Evolutionary conservation across 2,888 invertebrate genomes (phyloP).

Genomic region (Ophion ellenae): DNA sequence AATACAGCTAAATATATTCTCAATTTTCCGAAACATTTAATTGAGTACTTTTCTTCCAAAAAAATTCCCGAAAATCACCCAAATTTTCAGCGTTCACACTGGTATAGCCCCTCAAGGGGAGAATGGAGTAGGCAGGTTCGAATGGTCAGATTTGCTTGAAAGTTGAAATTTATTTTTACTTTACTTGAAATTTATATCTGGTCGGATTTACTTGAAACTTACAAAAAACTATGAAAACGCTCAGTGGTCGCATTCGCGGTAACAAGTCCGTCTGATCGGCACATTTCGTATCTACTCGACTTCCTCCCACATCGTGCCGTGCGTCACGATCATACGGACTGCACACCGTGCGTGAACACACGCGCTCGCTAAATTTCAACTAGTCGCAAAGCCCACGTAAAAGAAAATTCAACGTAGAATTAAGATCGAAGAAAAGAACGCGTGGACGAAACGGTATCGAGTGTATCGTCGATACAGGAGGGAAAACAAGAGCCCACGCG

Average conservation of each 20-base stretch:
- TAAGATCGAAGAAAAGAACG: background rate
- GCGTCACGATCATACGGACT: background rate
- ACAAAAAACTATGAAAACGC: background rate
- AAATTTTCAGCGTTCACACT: too few relatives aligned
- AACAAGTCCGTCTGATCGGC: slow-evolving; percentile 23
- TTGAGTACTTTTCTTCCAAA: too few relatives aligned
- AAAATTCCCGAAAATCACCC: too few relatives aligned
- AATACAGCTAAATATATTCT: too few relatives aligned
- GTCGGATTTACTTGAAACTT: too few relatives aligned
- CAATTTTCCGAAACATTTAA: too few relatives aligned
- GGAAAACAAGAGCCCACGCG: background rate
- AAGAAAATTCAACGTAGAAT: background rate
- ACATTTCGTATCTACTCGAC: slow-evolving; percentile 32
- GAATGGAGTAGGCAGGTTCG: too few relatives aligned
- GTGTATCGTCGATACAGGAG: background rate
- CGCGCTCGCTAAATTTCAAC: background rate
- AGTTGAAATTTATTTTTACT: too few relatives aligned
- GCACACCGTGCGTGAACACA: background rate
- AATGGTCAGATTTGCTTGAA: too few relatives aligned
- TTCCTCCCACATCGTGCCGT: background rate
- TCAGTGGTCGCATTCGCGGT: background rate
- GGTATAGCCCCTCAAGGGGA: too few relatives aligned
- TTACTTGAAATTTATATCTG: too few relatives aligned
- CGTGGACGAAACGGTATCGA: background rate
- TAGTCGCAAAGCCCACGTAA: background rate